Conservation (phyloP, 2,888 invertebrate genomes). For the Tanypteryx hageni region DNA sequence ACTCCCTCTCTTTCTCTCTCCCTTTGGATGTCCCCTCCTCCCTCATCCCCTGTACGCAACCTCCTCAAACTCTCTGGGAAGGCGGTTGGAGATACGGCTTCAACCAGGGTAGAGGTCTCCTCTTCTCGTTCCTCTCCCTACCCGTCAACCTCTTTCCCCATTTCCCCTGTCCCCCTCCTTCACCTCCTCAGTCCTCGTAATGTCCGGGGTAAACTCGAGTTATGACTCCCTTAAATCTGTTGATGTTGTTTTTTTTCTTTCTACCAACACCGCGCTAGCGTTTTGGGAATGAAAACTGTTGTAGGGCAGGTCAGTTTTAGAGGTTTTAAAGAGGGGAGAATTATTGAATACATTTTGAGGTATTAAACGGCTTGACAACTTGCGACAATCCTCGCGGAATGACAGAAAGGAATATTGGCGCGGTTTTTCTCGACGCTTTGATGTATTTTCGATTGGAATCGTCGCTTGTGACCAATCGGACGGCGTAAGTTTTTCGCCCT, state of each 20-base stretch:
- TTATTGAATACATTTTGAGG: slow-evolving; percentile 53
- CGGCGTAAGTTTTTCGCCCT: background rate
- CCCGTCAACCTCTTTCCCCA: background rate
- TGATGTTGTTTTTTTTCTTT: slow-evolving; percentile 52
- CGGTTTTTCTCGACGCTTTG: background rate
- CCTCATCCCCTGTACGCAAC: background rate
- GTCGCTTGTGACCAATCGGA: slow-evolving; percentile 1
- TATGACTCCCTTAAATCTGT: slow-evolving; percentile 58
- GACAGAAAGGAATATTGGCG: slow-evolving; percentile 8
- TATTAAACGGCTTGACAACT: slow-evolving; percentile 27
- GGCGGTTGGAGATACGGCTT: slow-evolving; percentile 6
- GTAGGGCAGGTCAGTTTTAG: slow-evolving; percentile 63
- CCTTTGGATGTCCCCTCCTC: background rate
- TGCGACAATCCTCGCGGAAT: slow-evolving; percentile 8
- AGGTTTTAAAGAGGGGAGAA: slow-evolving; percentile 63
- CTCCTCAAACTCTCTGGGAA: background rate
- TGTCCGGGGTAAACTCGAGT: slow-evolving; percentile 61
- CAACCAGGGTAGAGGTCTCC: background rate
- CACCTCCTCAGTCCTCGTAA: slow-evolving; percentile 23
- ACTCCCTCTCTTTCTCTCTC: background rate
- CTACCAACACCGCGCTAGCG: background rate
- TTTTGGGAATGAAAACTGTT: slow-evolving; percentile 58
- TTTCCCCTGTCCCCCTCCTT: background rate
- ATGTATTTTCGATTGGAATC: background rate
- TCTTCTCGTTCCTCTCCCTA: background rate